phyloP scores from a whole-genome alignment of 2,888 invertebrate genomes.

The Gastrophysa polygoni region DNA sequence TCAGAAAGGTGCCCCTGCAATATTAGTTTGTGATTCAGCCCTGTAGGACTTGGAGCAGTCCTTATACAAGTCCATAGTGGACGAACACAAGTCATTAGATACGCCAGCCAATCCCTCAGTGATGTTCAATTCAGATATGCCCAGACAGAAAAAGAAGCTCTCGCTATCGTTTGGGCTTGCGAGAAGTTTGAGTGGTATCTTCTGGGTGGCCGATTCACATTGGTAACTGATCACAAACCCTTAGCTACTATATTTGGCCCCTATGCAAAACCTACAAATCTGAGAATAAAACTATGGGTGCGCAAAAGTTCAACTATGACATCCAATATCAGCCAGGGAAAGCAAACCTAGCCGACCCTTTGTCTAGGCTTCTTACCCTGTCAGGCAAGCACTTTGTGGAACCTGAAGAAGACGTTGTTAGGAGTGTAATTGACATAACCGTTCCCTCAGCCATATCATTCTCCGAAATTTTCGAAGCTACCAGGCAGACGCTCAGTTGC shows the following conservation, averaged over 20 bases:
- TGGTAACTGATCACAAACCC: background rate
- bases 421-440: slow-evolving; percentile 28
- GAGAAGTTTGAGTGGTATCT: background rate
- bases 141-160: background rate
- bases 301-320: background rate
- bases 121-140: background rate
- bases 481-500: background rate
- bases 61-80: slow-evolving; percentile 18
- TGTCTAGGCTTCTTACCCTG: slow-evolving; percentile 10
- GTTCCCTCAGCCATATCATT: background rate
- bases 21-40: background rate
- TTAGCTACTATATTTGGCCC: background rate
- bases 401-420: slow-evolving; percentile 18
- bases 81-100: slow-evolving; percentile 37
- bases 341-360: background rate
- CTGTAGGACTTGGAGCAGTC: background rate
- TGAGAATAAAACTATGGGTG: background rate
- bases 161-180: background rate
- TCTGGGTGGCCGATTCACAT: background rate
- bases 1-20: background rate
- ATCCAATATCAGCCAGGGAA: background rate
- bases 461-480: no score
- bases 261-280: background rate
- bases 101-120: slow-evolving; percentile 36
- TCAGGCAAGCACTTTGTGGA: background rate